Evolutionary conservation across 64 coral and sea anemone genomes (phyloP), one percentile per base, ranked within the genome.

Genomic region (Montipora cactus): DNA sequence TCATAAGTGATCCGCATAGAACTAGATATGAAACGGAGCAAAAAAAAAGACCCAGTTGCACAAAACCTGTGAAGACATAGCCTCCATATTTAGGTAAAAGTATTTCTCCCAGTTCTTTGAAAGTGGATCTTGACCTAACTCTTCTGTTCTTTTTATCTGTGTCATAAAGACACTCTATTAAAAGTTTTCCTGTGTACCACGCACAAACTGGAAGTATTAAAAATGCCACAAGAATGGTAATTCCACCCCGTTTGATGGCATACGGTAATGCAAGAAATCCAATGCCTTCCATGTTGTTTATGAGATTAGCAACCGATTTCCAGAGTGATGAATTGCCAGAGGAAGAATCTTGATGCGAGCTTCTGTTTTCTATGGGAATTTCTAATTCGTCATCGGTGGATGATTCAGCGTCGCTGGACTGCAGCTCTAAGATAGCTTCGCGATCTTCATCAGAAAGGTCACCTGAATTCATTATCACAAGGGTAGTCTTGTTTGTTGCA

Each of bases 241-340:
- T 88, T 88, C 85, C 85, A 52, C 85, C 85, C 51, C 44, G 19
- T 14, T 18, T 28, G 23, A 88, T 55, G 20, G 85, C 85, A 70
- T 88, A 88, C 3, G 85, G 85, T 11, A 88, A 16, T 22, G 85
- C 85, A n/a, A 88, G 85, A 74, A 88, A 88, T 3, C 85, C 85
- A 71, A 51, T 45, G 59, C 85, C 85, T 69, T 88, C 85, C 28
- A 88, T 75, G 85, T 18, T 55, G 85, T 75, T 88, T 15, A 88
- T 2, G 19, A 75, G 8, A 70, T 88, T 88, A 45, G 73, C 13
- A 19, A 62, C 52, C 0, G 67, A 20, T 48, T 75, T 88, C 67
- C 83, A 68, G 13, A 64, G 9, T 64, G 61, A 64, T 64, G 61
- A 64, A 15, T 64, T 64, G 61, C 13, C 61, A 12, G 61, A 16